Conservation (phyloP, 1,140 invertebrate genomes). For the Ctenoplectra terminalis region DNA sequence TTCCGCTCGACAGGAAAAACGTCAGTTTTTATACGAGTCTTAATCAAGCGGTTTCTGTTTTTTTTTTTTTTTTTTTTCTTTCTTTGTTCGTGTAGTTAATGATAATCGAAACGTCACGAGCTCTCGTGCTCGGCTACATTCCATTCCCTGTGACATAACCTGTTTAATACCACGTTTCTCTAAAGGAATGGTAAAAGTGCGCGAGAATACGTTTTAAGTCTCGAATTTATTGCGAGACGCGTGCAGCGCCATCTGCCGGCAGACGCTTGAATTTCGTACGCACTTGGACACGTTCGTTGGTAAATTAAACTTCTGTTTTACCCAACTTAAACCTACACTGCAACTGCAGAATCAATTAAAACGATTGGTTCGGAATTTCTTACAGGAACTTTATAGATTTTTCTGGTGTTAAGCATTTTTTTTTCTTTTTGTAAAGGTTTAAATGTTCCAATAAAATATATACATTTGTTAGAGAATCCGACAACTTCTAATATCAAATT, state of each 20-base stretch:
- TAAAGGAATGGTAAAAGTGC: constrained; percentile 8
- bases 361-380: no score
- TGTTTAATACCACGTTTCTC: neutral
- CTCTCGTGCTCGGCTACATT: neutral
- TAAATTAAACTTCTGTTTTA: neutral
- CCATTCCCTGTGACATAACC: neutral
- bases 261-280: neutral
- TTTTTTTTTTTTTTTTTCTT: neutral
- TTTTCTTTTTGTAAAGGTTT: no score
- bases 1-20: neutral
- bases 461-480: no score
- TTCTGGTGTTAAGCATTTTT: no score
- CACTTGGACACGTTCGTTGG: no score
- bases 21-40: neutral
- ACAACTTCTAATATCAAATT: no score
- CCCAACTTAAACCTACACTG: no score
- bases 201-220: neutral
- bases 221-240: neutral
- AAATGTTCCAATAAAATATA: no score
- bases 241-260: neutral
- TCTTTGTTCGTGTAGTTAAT: neutral
- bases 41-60: neutral
- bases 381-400: no score
- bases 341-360: no score
- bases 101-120: constrained; percentile 7